A percentile compares a stretch with the other conserved stretches of the same genome.
These are phyloP conservation scores for Brachypteracias leptosomus DNA, from an alignment of 2,113 vertebrate species.

Conservation along the genomic window DNA sequence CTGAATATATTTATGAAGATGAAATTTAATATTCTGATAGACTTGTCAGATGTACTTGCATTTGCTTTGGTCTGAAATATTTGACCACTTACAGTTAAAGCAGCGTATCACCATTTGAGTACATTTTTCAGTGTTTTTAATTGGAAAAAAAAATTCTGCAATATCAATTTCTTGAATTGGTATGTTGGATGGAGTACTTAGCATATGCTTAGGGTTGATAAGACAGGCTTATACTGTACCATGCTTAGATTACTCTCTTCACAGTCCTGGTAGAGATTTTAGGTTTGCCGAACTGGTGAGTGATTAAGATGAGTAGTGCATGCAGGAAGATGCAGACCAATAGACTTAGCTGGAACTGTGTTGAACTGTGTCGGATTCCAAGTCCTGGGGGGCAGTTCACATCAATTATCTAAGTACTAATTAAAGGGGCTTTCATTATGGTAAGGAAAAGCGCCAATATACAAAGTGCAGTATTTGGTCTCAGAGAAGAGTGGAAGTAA, in stretches of 20 bases:
- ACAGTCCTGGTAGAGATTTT: background rate
- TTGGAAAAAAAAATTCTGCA: background rate
- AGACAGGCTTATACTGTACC: background rate
- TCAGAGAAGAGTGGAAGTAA: background rate
- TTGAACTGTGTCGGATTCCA: background rate
- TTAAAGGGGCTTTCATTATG: background rate
- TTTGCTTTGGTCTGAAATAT: background rate
- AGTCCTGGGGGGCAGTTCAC: background rate
- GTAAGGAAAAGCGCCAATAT: background rate
- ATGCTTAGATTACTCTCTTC: accelerated
- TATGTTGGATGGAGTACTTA: background rate
- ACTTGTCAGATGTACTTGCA: background rate
- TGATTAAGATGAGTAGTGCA: accelerated
- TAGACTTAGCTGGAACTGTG: background rate
- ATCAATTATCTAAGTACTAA: background rate
- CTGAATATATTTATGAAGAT: background rate
- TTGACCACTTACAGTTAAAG: background rate
- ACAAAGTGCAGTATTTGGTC: background rate
- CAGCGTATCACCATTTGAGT: background rate
- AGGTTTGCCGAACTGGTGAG: background rate
- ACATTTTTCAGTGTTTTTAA: background rate
- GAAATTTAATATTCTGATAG: slow-evolving; percentile 13
- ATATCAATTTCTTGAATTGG: background rate
- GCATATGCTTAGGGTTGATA: background rate
- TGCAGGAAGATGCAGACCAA: accelerated